Percentiles rank a stretch among this genome's conserved stretches.
Conservation (phyloP, 1,140 invertebrate species). For the Solenopsis invicta region DNA sequence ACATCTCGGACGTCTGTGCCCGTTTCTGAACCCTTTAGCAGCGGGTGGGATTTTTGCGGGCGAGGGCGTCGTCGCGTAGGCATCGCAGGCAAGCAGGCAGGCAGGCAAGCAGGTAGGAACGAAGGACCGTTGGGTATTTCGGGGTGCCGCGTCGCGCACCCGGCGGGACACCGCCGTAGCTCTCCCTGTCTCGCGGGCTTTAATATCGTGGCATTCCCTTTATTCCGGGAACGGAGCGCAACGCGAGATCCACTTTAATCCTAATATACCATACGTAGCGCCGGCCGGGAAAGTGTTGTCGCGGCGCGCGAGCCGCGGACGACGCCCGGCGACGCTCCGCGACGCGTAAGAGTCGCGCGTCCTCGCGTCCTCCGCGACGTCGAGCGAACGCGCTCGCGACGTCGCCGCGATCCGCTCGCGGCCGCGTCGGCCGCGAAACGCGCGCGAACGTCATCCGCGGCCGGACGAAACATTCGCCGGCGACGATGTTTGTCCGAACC, state of each 20-base stretch:
- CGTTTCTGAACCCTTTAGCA: constrained; percentile 16
- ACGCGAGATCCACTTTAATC: constrained; percentile 84
- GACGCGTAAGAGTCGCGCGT: neutral
- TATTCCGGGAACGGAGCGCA: constrained; percentile 81
- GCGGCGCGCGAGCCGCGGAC: neutral
- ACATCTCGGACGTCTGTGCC: neutral
- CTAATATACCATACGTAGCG: constrained; percentile 82
- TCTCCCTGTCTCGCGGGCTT: constrained; percentile 71
- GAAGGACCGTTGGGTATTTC: constrained; percentile 43
- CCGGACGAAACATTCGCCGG: constrained; percentile 72
- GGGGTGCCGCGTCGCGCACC: constrained; percentile 48
- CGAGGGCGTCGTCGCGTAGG: constrained; percentile 2
- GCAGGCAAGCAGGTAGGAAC: neutral
- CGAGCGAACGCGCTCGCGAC: constrained; percentile 1
- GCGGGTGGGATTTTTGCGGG: constrained; percentile 24
- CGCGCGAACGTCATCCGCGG: neutral
- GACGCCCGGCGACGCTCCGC: neutral
- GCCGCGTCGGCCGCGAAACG: constrained; percentile 9
- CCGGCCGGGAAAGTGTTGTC: constrained; percentile 73
- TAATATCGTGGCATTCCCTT: constrained; percentile 85
- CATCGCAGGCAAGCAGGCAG: neutral
- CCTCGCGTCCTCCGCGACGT: neutral
- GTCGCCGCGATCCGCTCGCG: neutral
- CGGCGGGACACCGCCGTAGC: constrained; percentile 61
- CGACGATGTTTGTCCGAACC: constrained; percentile 71